phyloP scores from a whole-genome alignment of 2,113 vertebrate genomes.

The Istiophorus platypterus region DNA sequence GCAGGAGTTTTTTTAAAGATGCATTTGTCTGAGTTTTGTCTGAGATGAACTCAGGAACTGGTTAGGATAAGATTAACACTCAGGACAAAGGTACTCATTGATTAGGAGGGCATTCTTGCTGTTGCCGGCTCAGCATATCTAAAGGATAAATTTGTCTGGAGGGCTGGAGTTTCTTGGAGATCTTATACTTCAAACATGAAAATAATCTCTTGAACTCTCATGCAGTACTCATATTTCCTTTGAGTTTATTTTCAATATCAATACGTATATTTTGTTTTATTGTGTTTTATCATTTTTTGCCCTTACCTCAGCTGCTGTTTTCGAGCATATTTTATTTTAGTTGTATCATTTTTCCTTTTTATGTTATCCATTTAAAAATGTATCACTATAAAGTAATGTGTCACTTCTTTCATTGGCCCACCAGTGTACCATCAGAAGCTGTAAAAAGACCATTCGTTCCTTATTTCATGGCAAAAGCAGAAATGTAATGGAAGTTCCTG shows the following conservation, averaged over 20 bases:
- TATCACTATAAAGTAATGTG: neutral
- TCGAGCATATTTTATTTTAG: neutral
- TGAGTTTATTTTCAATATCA: slow-evolving; percentile 6
- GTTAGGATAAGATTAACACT: slow-evolving; percentile 34
- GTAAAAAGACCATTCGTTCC: slow-evolving; percentile 15
- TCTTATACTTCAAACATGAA: neutral
- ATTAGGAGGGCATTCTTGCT: slow-evolving; percentile 14
- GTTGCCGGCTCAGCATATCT: slow-evolving; percentile 19
- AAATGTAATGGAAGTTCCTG: slow-evolving; percentile 20
- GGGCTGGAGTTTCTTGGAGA: slow-evolving; percentile 6
- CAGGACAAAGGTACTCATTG: slow-evolving; percentile 15
- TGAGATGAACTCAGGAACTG: slow-evolving; percentile 34
- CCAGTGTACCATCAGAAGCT: slow-evolving; percentile 4
- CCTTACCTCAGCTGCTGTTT: neutral
- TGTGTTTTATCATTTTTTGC: neutral
- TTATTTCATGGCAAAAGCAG: slow-evolving; percentile 28
- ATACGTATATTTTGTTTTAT: neutral
- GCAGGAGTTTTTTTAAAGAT: slow-evolving; percentile 1
- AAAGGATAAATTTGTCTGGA: slow-evolving; percentile 19
- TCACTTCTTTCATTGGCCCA: neutral
- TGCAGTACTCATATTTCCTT: neutral
- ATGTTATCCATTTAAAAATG: neutral
- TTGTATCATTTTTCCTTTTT: neutral
- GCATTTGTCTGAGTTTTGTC: slow-evolving; percentile 52
- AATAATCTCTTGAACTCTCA: neutral